These are phyloP conservation scores for Dunckerocampus dactyliophorus DNA, from an alignment of 2,113 vertebrate species.

Conservation along the genomic window DNA sequence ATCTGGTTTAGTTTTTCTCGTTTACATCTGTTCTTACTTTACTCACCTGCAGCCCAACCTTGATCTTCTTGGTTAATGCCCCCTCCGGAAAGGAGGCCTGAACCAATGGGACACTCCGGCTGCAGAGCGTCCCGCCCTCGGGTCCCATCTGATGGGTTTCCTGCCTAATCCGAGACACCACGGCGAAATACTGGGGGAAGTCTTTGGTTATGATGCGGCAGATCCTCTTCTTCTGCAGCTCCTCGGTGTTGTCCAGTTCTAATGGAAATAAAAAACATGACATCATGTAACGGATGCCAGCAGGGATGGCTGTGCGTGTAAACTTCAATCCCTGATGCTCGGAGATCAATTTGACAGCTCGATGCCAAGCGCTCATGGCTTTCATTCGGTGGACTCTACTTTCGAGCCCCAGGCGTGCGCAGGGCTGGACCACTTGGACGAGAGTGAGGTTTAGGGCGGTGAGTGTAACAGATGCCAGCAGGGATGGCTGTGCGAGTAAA, in stretches of 20 bases:
- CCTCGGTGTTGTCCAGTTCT: slow-evolving; percentile 89
- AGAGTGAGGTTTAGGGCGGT: no score
- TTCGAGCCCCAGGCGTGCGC: no score
- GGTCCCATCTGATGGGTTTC: slow-evolving; percentile 97
- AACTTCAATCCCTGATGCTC: no score
- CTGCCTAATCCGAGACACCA: slow-evolving; percentile 95
- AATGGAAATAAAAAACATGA: slow-evolving; percentile 11
- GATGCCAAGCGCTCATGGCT: no score
- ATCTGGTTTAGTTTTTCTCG: not conserved
- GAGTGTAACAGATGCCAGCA: no score
- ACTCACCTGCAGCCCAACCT: slow-evolving; percentile 92
- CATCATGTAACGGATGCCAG: no score
- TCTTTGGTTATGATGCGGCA: slow-evolving; percentile 96
- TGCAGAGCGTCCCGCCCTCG: slow-evolving; percentile 89
- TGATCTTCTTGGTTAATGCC: slow-evolving; percentile 93
- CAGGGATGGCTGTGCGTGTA: not conserved
- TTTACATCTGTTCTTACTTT: not conserved
- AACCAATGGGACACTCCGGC: slow-evolving; percentile 84
- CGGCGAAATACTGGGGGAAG: slow-evolving; percentile 97
- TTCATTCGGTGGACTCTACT: no score
- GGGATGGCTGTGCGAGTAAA: no score
- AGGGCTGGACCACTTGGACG: no score
- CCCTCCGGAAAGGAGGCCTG: slow-evolving; percentile 96
- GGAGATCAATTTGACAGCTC: no score
- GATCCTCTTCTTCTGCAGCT: slow-evolving; percentile 93